Evolutionary conservation across 2,888 invertebrate genomes (phyloP), one percentile per base, ranked within the genome.

Genomic region (Dromius quadrimaculatus): DNA sequence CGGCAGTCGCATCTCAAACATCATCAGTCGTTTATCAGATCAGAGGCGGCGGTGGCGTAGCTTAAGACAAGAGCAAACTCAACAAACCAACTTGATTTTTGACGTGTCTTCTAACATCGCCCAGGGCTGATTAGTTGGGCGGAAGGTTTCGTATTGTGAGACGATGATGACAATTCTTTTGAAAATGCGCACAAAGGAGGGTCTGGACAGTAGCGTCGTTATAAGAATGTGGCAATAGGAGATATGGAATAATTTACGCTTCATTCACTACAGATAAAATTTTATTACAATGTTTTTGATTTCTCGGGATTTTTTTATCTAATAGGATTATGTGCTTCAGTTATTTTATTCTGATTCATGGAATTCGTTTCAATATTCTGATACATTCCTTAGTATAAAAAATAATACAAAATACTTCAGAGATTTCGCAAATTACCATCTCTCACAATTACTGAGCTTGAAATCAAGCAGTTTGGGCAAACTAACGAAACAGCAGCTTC

Each of bases 11-110:
- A 59, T 57, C 57, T 36, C 57, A 43, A 54, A 50, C 47, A 64
- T 64, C 64, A 64, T 64, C 64, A 64, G 63, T 23, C 45, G 50
- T 66, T 66, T 66, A 66, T 66, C 66, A 54, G 66, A 66, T 66
- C 66, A 66, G 23, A 9, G 38, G 9, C 22, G 23, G 13, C 9
- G 13, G 11, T 13, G 15, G 17, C 13, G 32, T 13, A 15, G 17
- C n/a, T 11, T 17, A 59, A 59, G 59, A 34, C 17, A 59, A 59
- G 59, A 59, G 17, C 19, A 11, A 19, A 2, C n/a, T 4, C 1
- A 15, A 41, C 50, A 15, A 54, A 15, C 13, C 50, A 54, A 50
- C 47, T 50, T 65, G 65, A 47, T 65, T 65, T 65, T 50, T 50
- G 54, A 66, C 36, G 54, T 66, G 66, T 66, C 66, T 38, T 54